Base-by-base conservation (phyloP, 2,797 vertebrate species). In the Taeniopygia guttata region DNA sequence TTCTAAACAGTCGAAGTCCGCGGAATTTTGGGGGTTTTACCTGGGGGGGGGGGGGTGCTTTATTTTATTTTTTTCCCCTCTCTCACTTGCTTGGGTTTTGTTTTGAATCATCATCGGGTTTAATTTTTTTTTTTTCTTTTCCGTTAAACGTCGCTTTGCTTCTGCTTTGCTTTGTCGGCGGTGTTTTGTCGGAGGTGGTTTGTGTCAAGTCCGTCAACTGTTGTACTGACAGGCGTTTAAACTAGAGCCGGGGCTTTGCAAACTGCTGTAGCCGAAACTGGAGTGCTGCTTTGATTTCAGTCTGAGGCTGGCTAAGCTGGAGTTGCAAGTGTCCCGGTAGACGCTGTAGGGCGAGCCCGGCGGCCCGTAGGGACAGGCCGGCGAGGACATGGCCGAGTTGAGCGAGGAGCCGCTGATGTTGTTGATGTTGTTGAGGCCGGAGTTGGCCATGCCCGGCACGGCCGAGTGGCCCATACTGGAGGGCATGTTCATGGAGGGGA, bases 251-350 rank as follows among this genome's bases (percentile, higher is more conserved):
- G 99, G 99, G 93, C 98, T 99, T 96, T 99, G 99, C 97, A 99
- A 97, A 91, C 98, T 98, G 97, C 99, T 98, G 98, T 99, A 99
- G 97, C 99, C 99, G 93, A 99, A 99, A 32, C 98, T 98, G 13
- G 99, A 99, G 94, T 99, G 99, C 96, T 99, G 99, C 96, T 99
- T 99, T 95, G 99, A 99, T 97, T 99, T 99, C 90, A 99, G 99
- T 98, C 99, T 98, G 89, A 99, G 98, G 62, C 99, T 98, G 90
- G 99, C 99, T 91, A 99, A 97, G 96, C 99, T 99, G 92, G 99
- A 99, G 98, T 99, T 99, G 97, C 99, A 99, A 93, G 99, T 99
- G 98, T 99, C 99, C 98, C 99, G 97, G 97, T 99, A 99, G 94
- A 99, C 99, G 95, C 98, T 99, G 98, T 99, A 99, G 49, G 99